These are phyloP conservation scores for Sitta carolinensis DNA, from an alignment of 2,797 vertebrate species.

Conservation along the genomic window DNA sequence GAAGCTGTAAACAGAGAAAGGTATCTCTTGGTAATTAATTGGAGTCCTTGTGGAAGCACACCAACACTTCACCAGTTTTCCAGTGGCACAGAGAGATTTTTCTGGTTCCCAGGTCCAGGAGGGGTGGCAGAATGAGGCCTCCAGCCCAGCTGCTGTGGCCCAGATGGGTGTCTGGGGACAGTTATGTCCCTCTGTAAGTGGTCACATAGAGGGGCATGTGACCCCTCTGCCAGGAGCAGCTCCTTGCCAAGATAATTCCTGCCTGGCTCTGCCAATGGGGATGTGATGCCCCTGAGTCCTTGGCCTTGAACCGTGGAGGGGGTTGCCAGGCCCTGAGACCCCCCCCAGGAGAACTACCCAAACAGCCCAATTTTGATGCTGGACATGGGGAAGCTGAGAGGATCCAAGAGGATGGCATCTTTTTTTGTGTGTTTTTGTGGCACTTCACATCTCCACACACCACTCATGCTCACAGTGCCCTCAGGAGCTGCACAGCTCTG, in stretches of 20 bases:
- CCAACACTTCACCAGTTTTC: not conserved
- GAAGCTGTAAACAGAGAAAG: not conserved
- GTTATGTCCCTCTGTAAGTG: not conserved
- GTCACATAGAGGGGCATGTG: not conserved
- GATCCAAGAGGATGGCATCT: accelerated
- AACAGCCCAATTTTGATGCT: not conserved
- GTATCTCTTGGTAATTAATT: not conserved
- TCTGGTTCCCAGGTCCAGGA: not conserved
- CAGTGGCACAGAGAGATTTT: accelerated
- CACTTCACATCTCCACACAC: not conserved
- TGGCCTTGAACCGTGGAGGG: not conserved
- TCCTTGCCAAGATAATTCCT: not conserved
- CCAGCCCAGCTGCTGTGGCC: not conserved
- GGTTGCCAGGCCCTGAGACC: not conserved
- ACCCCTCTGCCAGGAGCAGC: not conserved
- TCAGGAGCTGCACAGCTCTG: not conserved
- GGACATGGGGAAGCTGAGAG: accelerated
- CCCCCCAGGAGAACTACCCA: not conserved
- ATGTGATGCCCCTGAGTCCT: not conserved
- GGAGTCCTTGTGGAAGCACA: not conserved
- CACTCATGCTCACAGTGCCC: not conserved
- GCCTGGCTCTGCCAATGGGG: not conserved
- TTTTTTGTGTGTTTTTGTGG: not conserved
- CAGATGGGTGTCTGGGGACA: not conserved
- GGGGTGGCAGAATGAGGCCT: not conserved